These are phyloP conservation scores for Ypsolopha sequella DNA, from an alignment of 2,888 invertebrate species.

Conservation along the genomic window DNA sequence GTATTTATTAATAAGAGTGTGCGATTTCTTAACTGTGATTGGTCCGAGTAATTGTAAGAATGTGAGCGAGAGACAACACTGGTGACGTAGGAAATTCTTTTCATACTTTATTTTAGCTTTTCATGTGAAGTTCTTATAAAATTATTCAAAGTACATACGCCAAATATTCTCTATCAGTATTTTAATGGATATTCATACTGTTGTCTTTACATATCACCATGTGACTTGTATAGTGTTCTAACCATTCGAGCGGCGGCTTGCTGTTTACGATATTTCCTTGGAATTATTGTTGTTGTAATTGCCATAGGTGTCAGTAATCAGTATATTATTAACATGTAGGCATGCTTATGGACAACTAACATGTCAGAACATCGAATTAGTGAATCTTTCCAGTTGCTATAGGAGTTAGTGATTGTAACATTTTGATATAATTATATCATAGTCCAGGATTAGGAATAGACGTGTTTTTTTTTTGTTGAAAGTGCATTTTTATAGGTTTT, in stretches of 20 bases:
- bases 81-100: background rate
- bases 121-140: slow-evolving; percentile 31
- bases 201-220: slow-evolving; percentile 66
- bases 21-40: slow-evolving; percentile 55
- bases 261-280: slow-evolving; percentile 37
- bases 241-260: slow-evolving; percentile 42
- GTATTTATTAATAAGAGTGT: slow-evolving; percentile 53
- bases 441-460: slow-evolving; percentile 26
- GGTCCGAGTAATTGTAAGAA: slow-evolving; percentile 32
- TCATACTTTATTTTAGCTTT: slow-evolving; percentile 30
- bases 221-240: slow-evolving; percentile 61
- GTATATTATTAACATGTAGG: slow-evolving; percentile 25
- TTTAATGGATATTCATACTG: slow-evolving; percentile 51
- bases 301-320: slow-evolving; percentile 46
- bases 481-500: background rate
- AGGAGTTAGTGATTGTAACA: slow-evolving; percentile 19
- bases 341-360: slow-evolving; percentile 26
- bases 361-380: slow-evolving; percentile 15
- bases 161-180: slow-evolving; percentile 57
- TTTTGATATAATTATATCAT: slow-evolving; percentile 37
- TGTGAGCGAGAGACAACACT: slow-evolving; percentile 17
- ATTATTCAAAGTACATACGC: slow-evolving; percentile 27
- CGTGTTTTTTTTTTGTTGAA: slow-evolving; percentile 1
- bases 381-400: slow-evolving; percentile 5
- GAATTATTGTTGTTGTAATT: slow-evolving; percentile 44